Evolutionary conservation across 2,797 vertebrate species (phyloP), one percentile per base, ranked within the genome.

Genomic region (Poeciliopsis turneri): DNA sequence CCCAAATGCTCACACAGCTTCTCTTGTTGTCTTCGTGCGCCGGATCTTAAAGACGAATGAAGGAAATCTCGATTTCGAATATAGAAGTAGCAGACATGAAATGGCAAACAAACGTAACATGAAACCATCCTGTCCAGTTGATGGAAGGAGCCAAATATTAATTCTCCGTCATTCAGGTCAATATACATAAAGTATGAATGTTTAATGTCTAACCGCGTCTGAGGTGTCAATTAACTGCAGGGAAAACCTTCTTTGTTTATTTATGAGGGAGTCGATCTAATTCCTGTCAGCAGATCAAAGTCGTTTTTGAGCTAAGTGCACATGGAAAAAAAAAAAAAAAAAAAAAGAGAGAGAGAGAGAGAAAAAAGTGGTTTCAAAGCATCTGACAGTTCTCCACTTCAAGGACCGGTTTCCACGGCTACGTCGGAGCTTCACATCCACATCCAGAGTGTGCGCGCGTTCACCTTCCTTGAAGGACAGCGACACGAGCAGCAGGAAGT

Each of bases 261-360:
- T 69, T 7, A 69, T 43, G 36, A n/a, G 11, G 4, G 10, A 43
- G 11, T 69, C 23, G 4, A 69, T 69, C 5, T 43, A 43, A 43
- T n/a, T 43, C 66, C 66, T 69, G 8, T 69, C 66, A 15, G 66
- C 36, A 41, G 64, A 66, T 66, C 64, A 41, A 66, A 66, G 66
- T 43, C 13, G 39, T 13, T 20, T 43, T 43, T 43, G 23, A 69
- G 11, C 43, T 69, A 43, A 41, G 66, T 43, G 23, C 39, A 69
- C 66, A 69, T 69, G 2, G 1, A 69, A 69, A 49, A 49, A 46
- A 20, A 46, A 45, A 43, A 13, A 69, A 69, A 49, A 49, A 4
- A 49, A n/a, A n/a, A n/a, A n/a, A n/a, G n/a, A n/a, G n/a, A n/a
- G n/a, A n/a, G n/a, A n/a, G n/a, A n/a, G n/a, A n/a, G n/a, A n/a